Evolutionary conservation across 1,140 invertebrate genomes (phyloP).

Genomic region (Thaumatotibia leucotreta): DNA sequence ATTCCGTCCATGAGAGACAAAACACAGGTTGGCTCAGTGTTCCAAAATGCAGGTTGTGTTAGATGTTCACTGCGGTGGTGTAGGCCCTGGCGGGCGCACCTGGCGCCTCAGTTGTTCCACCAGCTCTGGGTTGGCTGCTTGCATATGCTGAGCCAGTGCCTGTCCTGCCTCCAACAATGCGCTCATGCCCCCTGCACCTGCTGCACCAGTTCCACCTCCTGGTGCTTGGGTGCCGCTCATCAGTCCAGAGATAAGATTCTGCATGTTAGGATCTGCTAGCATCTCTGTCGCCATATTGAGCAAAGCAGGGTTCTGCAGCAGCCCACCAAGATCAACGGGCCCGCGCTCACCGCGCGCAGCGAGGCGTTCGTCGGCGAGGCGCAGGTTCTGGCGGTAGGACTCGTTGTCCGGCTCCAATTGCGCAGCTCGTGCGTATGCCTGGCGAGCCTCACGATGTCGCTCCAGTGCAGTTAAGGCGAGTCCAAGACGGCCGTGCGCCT

Average conservation of each 20-base stretch:
- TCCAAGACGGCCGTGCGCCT: slow-evolving; percentile 96
- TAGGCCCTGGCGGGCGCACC: slow-evolving; percentile 48
- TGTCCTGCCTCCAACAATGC: slow-evolving; percentile 66
- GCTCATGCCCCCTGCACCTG: slow-evolving; percentile 40
- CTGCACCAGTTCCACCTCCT: slow-evolving; percentile 16
- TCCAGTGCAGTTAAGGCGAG: slow-evolving; percentile 92
- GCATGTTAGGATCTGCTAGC: slow-evolving; percentile 86
- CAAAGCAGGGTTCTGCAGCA: slow-evolving; percentile 86
- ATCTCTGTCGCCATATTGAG: slow-evolving; percentile 88
- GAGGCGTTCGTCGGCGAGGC: slow-evolving; percentile 72
- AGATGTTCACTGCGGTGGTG: slow-evolving; percentile 26
- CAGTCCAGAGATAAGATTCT: slow-evolving; percentile 79
- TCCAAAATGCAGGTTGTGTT: not conserved
- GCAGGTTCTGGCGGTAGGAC: slow-evolving; percentile 92
- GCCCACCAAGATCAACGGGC: slow-evolving; percentile 77
- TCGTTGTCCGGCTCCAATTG: slow-evolving; percentile 95
- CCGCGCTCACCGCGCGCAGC: slow-evolving; percentile 34
- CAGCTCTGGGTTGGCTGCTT: slow-evolving; percentile 66
- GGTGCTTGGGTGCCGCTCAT: slow-evolving; percentile 39
- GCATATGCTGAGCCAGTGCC: slow-evolving; percentile 71
- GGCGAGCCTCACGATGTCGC: slow-evolving; percentile 87
- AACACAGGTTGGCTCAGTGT: not conserved
- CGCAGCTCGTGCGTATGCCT: slow-evolving; percentile 91
- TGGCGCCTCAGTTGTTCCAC: slow-evolving; percentile 67
- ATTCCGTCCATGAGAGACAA: not conserved